Evolutionary conservation across 2,888 invertebrate genomes (phyloP), one percentile per base, ranked within the genome.

Genomic region (Aromia moschata): DNA sequence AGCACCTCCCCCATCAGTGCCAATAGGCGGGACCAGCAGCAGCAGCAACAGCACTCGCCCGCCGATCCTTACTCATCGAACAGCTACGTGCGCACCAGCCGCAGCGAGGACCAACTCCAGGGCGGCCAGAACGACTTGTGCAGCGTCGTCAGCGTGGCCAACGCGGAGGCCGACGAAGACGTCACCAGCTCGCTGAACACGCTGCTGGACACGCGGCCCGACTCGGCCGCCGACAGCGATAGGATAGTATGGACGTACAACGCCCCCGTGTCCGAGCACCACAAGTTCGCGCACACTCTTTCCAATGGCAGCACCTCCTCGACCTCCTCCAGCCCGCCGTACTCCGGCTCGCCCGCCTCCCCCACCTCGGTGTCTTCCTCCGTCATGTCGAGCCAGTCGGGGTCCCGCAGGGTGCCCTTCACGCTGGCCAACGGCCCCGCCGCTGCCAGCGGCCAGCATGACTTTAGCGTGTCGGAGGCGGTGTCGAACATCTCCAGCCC

Each of bases 131-230:
- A 90, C 81, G 89, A 90, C 77, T 87, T 59, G 47, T 67, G 63
- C 38, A 87, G 87, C 25, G 87, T 94, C 81, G 87, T 94, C 81
- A 92, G 92, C 75, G 89, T 93, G 63, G 93, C 94, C 67, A 92
- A 92, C 69, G 93, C 94, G 74, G 95, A 96, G 74, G 91, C 95
- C 78, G 96, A 94, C 79, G 96, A 94, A 79, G 96, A 96, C 80
- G 94, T 94, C 76, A 94, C 95, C 76, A 94, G 95, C 79, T 96
- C 96, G 65, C 84, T 96, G 62, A 95, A 96, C 82, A 94, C 94
- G 61, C 83, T 96, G 60, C 83, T 95, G 67, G 94, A 94, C 83
- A 93, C 79, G 15, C 71, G 79, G 60, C 78, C 77, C 25, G 79
- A 80, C 45, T 69, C 68, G n/a, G 71, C 69, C n/a, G 64, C 65